phyloP scores from a whole-genome alignment of 1,140 invertebrate genomes.

The Fopius arisanus region DNA sequence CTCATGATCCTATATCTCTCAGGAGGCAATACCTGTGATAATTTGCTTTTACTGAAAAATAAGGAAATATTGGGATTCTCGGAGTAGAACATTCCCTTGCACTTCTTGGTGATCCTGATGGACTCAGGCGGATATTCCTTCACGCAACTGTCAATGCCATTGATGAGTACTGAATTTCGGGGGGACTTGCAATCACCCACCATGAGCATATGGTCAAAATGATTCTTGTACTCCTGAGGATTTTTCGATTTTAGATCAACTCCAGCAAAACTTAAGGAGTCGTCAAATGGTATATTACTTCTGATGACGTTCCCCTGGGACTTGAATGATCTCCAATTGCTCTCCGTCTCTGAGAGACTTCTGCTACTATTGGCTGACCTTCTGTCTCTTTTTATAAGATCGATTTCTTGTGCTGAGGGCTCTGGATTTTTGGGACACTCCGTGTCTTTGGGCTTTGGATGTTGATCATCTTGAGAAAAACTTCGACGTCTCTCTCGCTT shows the following conservation, averaged over 20 bases:
- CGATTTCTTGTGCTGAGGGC: neutral
- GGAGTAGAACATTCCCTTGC: slow-evolving; percentile 47
- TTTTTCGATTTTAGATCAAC: slow-evolving; percentile 44
- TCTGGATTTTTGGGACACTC: too few relatives aligned
- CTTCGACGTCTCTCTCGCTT: neutral
- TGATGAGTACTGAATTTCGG: slow-evolving; percentile 45
- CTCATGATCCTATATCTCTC: slow-evolving; percentile 55
- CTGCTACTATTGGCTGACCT: slow-evolving; percentile 39
- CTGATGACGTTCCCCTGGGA: slow-evolving; percentile 43
- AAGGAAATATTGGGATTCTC: slow-evolving; percentile 55
- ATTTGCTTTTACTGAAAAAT: slow-evolving; percentile 42
- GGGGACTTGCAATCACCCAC: slow-evolving; percentile 43
- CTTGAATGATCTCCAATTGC: slow-evolving; percentile 51
- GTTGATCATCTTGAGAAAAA: too few relatives aligned
- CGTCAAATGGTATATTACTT: slow-evolving; percentile 44
- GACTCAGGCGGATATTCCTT: slow-evolving; percentile 54
- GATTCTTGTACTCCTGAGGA: slow-evolving; percentile 51
- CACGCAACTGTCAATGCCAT: slow-evolving; percentile 50
- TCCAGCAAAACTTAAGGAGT: slow-evolving; percentile 36
- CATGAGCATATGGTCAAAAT: slow-evolving; percentile 57
- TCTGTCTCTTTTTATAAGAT: neutral
- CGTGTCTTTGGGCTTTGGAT: too few relatives aligned
- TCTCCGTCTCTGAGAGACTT: slow-evolving; percentile 42
- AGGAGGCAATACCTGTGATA: slow-evolving; percentile 46
- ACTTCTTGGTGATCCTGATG: slow-evolving; percentile 47